Base-by-base conservation (phyloP, 1,140 invertebrate species). In the Zaprionus davidi region DNA sequence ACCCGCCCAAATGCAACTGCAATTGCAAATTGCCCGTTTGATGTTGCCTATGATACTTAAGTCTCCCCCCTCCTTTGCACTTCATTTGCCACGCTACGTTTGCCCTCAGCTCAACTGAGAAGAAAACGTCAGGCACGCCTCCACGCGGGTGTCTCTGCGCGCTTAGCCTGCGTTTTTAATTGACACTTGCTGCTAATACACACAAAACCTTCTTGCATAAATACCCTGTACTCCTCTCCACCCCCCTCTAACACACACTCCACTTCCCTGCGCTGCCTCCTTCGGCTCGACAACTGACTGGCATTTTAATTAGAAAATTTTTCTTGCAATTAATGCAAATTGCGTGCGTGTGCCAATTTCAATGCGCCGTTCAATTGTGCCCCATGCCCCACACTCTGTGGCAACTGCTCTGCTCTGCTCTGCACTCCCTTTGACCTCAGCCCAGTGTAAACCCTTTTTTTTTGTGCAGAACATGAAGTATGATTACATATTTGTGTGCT, bases 291-390 rank as follows among this genome's bases (percentile, higher is more conserved):
- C 66, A 75, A 72, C 82, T 88, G 83, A 84, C 82, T 84, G 88
- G 87, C 87, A 91, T 91, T 91, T 91, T 91, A 91, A 91, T 91
- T 91, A 88, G 83, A 91, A 91, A 91, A 88, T 91, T 91, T 88
- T 87, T 79, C 88, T 82, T 91, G 87, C 87, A 91, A 91, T 91
- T 91, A 91, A 91, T 87, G 87, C 80, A 86, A 91, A 90, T 91
- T 87, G 82, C 87, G 87, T 91, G 87, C 86, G 78, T 90, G 82
- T 91, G 79, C 86, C 82, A 90, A 90, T 85, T 90, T 82, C 85
- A 81, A 84, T 84, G 78, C 71, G 49, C 71, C 24, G 68, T 83
- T 81, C 81, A 83, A 88, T 86, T 82, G 79, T 64, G 38, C 51
- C 71, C 34, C 58, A 31, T 31, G 28, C 41, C 20, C 12, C 20